Conservation (phyloP, 2,888 invertebrate genomes). For the Dasysyrphus tricinctus region DNA sequence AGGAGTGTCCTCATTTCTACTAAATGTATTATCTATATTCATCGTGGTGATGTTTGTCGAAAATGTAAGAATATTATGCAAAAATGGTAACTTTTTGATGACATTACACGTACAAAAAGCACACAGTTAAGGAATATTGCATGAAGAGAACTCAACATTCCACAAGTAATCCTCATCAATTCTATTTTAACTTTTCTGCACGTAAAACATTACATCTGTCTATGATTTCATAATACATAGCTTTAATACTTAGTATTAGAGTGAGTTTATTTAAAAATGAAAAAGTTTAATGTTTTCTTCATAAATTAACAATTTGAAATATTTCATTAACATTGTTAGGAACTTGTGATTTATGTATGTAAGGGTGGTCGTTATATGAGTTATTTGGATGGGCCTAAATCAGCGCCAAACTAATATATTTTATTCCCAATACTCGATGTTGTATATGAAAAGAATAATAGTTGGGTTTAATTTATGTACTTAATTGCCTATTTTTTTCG, state of each 20-base stretch:
- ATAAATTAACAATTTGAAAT: no score
- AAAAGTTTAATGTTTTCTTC: background rate
- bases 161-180: background rate
- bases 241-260: no score
- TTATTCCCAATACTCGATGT: no score
- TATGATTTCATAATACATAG: background rate
- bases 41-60: background rate
- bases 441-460: no score
- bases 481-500: no score
- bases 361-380: no score
- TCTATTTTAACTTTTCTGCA: background rate
- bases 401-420: no score
- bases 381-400: no score
- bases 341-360: no score
- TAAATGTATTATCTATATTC: background rate
- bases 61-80: background rate
- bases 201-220: slow-evolving; percentile 17
- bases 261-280: background rate
- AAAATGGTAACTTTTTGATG: background rate
- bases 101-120: background rate
- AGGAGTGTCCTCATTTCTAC: no score
- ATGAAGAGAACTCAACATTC: background rate
- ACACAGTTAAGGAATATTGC: background rate
- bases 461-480: no score
- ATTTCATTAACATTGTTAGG: no score